Percentiles rank a stretch among this genome's conserved stretches.
These are phyloP conservation scores for Myoxocephalus aenaeus DNA, from an alignment of 2,797 vertebrate genomes.

Conservation along the genomic window DNA sequence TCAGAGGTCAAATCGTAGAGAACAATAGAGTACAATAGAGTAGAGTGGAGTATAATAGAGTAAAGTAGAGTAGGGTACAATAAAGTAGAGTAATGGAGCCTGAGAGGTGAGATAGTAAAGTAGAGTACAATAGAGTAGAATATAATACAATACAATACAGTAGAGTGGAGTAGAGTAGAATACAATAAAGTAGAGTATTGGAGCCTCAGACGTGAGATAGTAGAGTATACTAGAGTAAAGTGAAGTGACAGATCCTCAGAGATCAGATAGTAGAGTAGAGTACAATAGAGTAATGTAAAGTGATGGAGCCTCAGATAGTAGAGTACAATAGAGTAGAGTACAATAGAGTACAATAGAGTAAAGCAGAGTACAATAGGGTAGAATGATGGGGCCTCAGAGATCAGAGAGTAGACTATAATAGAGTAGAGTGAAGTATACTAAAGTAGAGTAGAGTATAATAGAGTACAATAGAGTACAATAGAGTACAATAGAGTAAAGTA, in stretches of 20 bases:
- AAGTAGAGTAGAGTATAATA: background rate
- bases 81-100: too few relatives aligned
- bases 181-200: background rate
- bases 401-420: background rate
- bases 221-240: conserved; percentile 5
- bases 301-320: background rate
- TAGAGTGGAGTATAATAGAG: too few relatives aligned
- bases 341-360: too few relatives aligned
- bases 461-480: background rate
- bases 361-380: background rate
- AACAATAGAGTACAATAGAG: rapidly evolving
- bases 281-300: background rate
- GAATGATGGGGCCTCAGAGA: background rate
- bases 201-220: too few relatives aligned
- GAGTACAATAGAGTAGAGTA: background rate
- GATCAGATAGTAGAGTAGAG: background rate
- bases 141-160: background rate
- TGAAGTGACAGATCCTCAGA: background rate
- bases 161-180: background rate
- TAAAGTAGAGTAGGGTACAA: background rate
- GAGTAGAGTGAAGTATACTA: background rate
- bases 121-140: rapidly evolving
- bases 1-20: too few relatives aligned
- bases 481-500: background rate
- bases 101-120: too few relatives aligned